phyloP scores from a whole-genome alignment of 2,888 invertebrate species.

The Mechanitis mazaeus region DNA sequence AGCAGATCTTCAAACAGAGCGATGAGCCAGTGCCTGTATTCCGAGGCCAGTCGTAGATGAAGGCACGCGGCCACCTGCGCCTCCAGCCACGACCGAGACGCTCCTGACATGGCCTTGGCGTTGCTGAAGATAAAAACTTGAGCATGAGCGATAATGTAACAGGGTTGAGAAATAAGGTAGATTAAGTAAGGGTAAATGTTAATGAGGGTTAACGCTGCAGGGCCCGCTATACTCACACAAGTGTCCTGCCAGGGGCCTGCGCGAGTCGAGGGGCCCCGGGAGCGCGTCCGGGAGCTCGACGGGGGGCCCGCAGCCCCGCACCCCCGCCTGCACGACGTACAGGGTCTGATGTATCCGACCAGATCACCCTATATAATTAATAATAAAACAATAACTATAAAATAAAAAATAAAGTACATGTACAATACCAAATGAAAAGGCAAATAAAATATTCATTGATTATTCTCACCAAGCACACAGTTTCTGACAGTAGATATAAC shows the following conservation, averaged over 20 bases:
- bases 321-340: slow-evolving; percentile 57
- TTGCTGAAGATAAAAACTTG: slow-evolving; percentile 31
- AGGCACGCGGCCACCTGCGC: slow-evolving; percentile 83
- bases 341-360: slow-evolving; percentile 60
- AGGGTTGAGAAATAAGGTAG: too few relatives aligned
- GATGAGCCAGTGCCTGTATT: slow-evolving; percentile 86
- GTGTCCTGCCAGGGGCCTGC: slow-evolving; percentile 13
- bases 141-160: too few relatives aligned
- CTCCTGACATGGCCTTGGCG: slow-evolving; percentile 47
- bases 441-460: neutral
- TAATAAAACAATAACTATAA: neutral
- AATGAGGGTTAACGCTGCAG: neutral
- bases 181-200: neutral
- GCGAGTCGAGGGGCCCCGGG: slow-evolving; percentile 27
- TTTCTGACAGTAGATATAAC: slow-evolving; percentile 88
- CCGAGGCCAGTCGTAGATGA: slow-evolving; percentile 81
- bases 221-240: neutral
- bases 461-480: slow-evolving; percentile 82
- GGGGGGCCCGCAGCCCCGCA: slow-evolving; percentile 29
- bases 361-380: slow-evolving; percentile 55
- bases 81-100: slow-evolving; percentile 80
- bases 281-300: slow-evolving; percentile 24
- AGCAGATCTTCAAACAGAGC: slow-evolving; percentile 75
- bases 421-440: neutral
- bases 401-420: neutral